Conservation (phyloP, 1,140 invertebrate genomes). For the Brachionus asplanchnoidis region DNA sequence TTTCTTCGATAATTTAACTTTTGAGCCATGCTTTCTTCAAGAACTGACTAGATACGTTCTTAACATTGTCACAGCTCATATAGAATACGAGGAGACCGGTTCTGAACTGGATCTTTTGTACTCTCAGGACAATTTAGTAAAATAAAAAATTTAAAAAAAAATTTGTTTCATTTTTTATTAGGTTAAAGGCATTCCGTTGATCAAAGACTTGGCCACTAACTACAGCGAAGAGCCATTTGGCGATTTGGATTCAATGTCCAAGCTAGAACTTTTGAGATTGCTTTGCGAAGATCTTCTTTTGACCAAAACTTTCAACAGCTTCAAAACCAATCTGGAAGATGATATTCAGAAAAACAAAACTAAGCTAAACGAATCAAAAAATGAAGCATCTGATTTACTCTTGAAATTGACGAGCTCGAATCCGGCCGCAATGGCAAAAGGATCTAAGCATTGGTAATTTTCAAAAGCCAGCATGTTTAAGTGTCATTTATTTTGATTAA, state of each 20-base stretch:
- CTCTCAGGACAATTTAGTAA: background rate
- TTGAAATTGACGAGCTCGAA: background rate
- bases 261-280: background rate
- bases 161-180: background rate
- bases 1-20: background rate
- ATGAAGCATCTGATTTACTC: background rate
- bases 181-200: background rate
- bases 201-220: background rate
- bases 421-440: background rate
- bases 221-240: background rate
- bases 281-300: background rate
- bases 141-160: background rate
- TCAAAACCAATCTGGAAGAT: background rate
- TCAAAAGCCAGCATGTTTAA: too few species aligned
- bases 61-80: background rate
- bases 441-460: background rate
- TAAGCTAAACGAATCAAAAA: background rate
- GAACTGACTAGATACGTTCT: slow-evolving; percentile 2
- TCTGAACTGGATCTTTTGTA: background rate
- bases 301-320: background rate
- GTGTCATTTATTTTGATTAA: too few species aligned
- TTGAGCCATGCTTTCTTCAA: slow-evolving; percentile 5
- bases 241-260: background rate
- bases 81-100: background rate
- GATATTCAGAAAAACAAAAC: background rate